These are phyloP conservation scores for Xylota sylvarum DNA, from an alignment of 2,888 invertebrate species.

Conservation along the genomic window DNA sequence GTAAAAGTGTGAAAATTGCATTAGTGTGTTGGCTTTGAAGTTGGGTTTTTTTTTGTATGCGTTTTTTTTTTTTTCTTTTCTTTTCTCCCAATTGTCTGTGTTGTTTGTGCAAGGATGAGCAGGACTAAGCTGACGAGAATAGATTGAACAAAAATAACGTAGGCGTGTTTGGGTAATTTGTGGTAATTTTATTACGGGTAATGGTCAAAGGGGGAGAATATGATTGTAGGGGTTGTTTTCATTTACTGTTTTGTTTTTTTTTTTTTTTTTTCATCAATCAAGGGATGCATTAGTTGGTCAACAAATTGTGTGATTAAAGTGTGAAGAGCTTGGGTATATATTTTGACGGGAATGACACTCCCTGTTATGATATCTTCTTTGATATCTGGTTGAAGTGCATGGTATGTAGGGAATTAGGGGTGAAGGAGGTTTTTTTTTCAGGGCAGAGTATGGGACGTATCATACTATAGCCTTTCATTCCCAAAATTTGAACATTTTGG, in stretches of 20 bases:
- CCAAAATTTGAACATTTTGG: too few relatives aligned
- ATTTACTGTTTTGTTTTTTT: too few relatives aligned
- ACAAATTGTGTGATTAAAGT: constrained; percentile 12
- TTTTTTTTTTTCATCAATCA: constrained; percentile 9
- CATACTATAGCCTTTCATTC: too few relatives aligned
- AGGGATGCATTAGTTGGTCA: constrained; percentile 41
- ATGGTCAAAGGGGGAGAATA: constrained; percentile 41
- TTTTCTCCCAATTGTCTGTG: constrained; percentile 25
- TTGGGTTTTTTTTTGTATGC: constrained; percentile 42
- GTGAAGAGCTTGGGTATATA: neutral
- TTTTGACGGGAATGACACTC: neutral
- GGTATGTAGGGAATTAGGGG: neutral
- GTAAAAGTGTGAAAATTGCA: constrained; percentile 76
- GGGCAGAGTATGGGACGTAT: too few relatives aligned
- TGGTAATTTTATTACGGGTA: constrained; percentile 53
- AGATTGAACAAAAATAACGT: constrained; percentile 9
- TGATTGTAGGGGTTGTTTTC: constrained; percentile 20
- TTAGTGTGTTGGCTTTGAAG: constrained; percentile 71
- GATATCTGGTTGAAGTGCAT: neutral
- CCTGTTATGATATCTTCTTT: neutral
- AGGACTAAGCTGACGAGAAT: constrained; percentile 9
- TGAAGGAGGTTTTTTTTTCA: too few relatives aligned
- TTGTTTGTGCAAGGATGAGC: constrained; percentile 38
- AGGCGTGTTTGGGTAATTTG: constrained; percentile 61
- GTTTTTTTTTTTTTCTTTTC: neutral